Percentiles rank a stretch among this genome's conserved stretches.
Conservation (phyloP, 2,113 vertebrate genomes). For the Dolichallabes microphthalmus region DNA sequence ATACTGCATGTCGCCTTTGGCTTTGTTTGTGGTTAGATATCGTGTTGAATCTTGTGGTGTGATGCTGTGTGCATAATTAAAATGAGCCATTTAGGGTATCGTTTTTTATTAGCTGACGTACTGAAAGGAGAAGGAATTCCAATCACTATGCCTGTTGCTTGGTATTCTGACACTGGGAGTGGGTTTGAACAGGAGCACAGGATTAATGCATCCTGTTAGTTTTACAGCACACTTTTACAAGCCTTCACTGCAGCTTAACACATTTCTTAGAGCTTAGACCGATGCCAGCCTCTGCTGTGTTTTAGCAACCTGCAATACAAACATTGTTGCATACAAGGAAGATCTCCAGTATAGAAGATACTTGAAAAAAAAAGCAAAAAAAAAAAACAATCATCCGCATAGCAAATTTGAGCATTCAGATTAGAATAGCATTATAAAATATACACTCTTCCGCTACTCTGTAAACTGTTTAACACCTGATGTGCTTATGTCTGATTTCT, state of each 20-base stretch:
- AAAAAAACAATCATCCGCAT: neutral
- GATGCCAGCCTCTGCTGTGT: slow-evolving; percentile 9
- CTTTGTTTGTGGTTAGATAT: neutral
- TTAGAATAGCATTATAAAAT: neutral
- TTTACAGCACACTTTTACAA: slow-evolving; percentile 36
- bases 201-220: slow-evolving; percentile 25
- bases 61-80: neutral
- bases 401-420: neutral
- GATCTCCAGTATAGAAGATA: neutral
- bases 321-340: slow-evolving; percentile 9
- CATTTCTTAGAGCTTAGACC: slow-evolving; percentile 11
- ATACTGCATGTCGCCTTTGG: neutral
- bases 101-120: neutral
- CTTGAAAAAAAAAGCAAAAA: neutral
- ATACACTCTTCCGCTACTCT: neutral
- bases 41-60: neutral
- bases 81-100: neutral
- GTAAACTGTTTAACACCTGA: slow-evolving; percentile 14
- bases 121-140: neutral
- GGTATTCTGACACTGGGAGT: slow-evolving; percentile 2
- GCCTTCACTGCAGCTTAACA: slow-evolving; percentile 17
- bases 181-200: slow-evolving; percentile 12
- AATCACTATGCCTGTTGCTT: neutral
- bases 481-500: neutral
- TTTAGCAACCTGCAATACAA: slow-evolving; percentile 30